phyloP scores from a whole-genome alignment of 1,140 invertebrate genomes.

The Caenorhabditis inopinata region DNA sequence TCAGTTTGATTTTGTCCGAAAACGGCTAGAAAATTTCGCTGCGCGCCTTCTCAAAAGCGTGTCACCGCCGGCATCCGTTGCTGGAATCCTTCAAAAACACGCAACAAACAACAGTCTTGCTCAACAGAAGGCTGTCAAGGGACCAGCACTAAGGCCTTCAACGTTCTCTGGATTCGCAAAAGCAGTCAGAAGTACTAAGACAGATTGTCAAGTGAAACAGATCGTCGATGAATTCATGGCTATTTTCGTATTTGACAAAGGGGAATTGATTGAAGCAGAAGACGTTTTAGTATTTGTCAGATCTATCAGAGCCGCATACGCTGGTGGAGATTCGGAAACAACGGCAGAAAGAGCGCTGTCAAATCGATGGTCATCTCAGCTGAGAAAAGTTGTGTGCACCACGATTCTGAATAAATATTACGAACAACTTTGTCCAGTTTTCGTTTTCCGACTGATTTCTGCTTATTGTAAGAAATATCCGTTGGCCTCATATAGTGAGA shows the following conservation, averaged over 20 bases:
- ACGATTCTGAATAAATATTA: not conserved
- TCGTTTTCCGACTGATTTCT: not conserved
- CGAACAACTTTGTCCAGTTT: not conserved
- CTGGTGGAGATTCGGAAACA: not conserved
- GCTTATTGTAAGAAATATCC: not conserved
- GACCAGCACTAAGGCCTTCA: not conserved
- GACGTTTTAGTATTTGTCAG: not conserved
- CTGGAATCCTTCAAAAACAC: slow-evolving; percentile 4
- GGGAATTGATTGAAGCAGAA: not conserved
- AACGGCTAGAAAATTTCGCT: not conserved
- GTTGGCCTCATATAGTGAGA: not conserved
- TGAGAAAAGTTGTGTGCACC: not conserved
- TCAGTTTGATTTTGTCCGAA: slow-evolving; percentile 7
- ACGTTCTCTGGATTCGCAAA: not conserved
- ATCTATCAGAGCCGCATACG: not conserved
- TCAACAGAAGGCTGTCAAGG: not conserved
- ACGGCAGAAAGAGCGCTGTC: not conserved
- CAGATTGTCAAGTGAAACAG: not conserved
- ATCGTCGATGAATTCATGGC: not conserved
- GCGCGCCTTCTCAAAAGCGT: not conserved
- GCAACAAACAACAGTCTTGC: not conserved
- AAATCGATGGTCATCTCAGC: not conserved
- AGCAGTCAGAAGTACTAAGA: not conserved
- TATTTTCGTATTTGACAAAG: not conserved
- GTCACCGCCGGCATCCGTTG: not conserved